phyloP scores from a whole-genome alignment of 2,113 vertebrate genomes.

The Tenebrosternarchus preto region DNA sequence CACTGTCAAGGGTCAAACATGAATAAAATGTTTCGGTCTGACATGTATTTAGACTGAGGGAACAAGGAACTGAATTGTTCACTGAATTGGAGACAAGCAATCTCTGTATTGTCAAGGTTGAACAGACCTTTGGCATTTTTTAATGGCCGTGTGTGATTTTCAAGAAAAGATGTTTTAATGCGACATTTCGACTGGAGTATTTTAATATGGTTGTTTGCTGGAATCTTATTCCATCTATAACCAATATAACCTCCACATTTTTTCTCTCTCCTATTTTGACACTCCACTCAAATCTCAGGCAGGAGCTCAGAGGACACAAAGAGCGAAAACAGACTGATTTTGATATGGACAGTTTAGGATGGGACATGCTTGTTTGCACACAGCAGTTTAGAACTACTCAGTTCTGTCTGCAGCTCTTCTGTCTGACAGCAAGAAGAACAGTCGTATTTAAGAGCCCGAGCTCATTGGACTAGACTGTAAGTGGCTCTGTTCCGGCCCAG shows the following conservation, averaged over 20 bases:
- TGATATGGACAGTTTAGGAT: background rate
- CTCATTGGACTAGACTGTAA: slow-evolving; percentile 30
- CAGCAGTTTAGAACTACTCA: background rate
- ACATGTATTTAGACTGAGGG: slow-evolving; percentile 15
- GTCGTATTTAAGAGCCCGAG: slow-evolving; percentile 26
- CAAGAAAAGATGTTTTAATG: too few species aligned
- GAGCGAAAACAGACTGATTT: background rate
- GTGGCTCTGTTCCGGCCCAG: slow-evolving; percentile 34
- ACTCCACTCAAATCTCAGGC: background rate
- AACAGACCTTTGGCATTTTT: slow-evolving; percentile 9
- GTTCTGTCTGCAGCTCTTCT: slow-evolving; percentile 3
- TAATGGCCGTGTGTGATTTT: slow-evolving; percentile 5
- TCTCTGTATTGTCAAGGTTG: background rate
- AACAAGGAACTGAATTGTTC: slow-evolving; percentile 7
- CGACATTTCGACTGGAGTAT: too few species aligned
- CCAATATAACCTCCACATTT: background rate
- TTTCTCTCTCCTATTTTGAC: background rate
- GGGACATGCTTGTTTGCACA: background rate
- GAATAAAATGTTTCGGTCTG: slow-evolving; percentile 13
- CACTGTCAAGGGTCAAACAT: background rate
- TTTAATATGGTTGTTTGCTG: too few species aligned
- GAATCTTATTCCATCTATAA: too few species aligned
- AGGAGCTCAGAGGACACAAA: background rate
- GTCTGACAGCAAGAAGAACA: slow-evolving; percentile 17
- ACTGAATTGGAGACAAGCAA: background rate